Conservation (phyloP, 2,888 invertebrate species). For the Noctua janthe region DNA sequence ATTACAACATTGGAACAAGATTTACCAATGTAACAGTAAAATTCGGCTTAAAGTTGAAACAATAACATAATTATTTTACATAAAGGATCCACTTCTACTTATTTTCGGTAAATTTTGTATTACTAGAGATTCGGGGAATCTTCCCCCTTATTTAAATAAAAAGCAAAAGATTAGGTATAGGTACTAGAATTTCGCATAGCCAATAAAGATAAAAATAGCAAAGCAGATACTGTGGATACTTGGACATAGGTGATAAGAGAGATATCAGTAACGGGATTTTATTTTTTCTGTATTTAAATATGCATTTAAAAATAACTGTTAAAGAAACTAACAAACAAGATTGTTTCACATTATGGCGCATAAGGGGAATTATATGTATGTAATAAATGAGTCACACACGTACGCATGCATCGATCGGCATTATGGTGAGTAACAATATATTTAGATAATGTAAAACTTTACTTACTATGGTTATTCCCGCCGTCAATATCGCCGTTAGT, state of each 20-base stretch:
- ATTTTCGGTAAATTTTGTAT: neutral
- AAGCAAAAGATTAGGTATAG: neutral
- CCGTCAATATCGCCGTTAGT: constrained; percentile 72
- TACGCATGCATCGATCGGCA: constrained; percentile 40
- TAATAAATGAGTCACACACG: constrained; percentile 38
- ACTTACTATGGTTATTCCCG: constrained; percentile 80
- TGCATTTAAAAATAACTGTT: neutral
- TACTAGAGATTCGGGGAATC: neutral
- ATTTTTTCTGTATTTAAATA: neutral
- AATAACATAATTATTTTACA: neutral
- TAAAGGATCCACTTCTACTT: neutral
- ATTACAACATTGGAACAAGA: neutral
- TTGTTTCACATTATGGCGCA: constrained; percentile 3
- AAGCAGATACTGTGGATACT: constrained; percentile 14
- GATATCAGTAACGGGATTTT: neutral
- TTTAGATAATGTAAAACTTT: constrained; percentile 9
- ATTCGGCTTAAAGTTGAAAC: neutral
- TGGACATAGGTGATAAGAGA: neutral
- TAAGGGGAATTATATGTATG: constrained; percentile 17
- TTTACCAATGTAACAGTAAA: neutral
- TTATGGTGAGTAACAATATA: constrained; percentile 7
- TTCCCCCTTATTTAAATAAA: neutral
- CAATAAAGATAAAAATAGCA: constrained; percentile 43
- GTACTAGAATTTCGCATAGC: constrained; percentile 42
- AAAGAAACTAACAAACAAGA: constrained; percentile 3